A percentile compares a stretch with the other conserved stretches of the same genome.
phyloP scores from a whole-genome alignment of 2,888 invertebrate genomes.

The Steromphala cineraria region DNA sequence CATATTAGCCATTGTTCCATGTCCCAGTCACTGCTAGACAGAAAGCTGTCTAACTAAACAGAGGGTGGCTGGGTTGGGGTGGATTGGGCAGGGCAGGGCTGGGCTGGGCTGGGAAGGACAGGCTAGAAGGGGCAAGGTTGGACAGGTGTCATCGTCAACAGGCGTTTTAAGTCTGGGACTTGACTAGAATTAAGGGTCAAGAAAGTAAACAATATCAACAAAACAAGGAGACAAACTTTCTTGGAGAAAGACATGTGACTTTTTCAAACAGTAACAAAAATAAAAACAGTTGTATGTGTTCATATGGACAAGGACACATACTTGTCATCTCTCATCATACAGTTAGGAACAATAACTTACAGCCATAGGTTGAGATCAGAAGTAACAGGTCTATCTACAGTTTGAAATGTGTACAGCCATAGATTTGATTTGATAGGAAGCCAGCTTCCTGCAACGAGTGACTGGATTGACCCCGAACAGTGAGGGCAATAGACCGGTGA shows the following conservation, averaged over 20 bases:
- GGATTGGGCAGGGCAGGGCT: not conserved
- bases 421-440: slow-evolving; percentile 25
- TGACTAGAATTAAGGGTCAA: slow-evolving; percentile 33
- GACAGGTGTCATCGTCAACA: slow-evolving; percentile 9
- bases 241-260: slow-evolving; percentile 11
- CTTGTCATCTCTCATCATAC: slow-evolving; percentile 2
- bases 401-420: slow-evolving; percentile 21
- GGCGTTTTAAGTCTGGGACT: slow-evolving; percentile 17
- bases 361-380: slow-evolving; percentile 26
- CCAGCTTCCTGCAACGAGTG: slow-evolving; percentile 39
- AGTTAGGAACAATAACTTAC: slow-evolving; percentile 27
- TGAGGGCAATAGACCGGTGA: slow-evolving; percentile 15
- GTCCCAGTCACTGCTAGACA: slow-evolving; percentile 32
- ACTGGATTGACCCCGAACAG: slow-evolving; percentile 20
- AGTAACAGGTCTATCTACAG: slow-evolving; percentile 22
- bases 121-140: not conserved
- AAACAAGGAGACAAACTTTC: slow-evolving; percentile 10
- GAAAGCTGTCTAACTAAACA: slow-evolving; percentile 31
- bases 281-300: slow-evolving; percentile 14
- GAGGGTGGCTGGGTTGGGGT: not conserved
- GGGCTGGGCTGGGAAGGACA: not conserved
- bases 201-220: slow-evolving; percentile 32
- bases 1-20: not conserved
- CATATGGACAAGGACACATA: slow-evolving; percentile 16
- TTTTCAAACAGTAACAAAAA: slow-evolving; percentile 20